These are phyloP conservation scores for Ceratoteleas bidentatus DNA, from an alignment of 1,140 invertebrate species.

Conservation along the genomic window DNA sequence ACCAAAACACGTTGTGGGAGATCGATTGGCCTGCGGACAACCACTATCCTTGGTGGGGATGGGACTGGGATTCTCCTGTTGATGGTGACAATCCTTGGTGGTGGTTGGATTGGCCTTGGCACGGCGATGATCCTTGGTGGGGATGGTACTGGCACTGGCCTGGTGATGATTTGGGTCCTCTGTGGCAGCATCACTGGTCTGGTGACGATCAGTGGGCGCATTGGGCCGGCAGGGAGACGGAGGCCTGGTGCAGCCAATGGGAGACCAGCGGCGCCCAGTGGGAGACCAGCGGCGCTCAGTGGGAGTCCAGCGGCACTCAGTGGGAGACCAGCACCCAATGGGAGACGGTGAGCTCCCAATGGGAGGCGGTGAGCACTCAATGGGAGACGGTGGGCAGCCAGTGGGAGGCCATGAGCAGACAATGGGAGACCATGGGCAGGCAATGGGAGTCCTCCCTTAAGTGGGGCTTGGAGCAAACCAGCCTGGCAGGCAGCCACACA, in stretches of 20 bases:
- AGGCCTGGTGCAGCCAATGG: too few relatives aligned
- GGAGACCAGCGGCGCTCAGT: too few relatives aligned
- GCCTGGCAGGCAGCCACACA: constrained; percentile 24
- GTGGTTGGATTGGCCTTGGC: constrained; percentile 10
- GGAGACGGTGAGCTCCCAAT: too few relatives aligned
- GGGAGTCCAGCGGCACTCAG: too few relatives aligned
- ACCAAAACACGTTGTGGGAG: constrained; percentile 1
- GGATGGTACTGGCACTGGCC: background rate
- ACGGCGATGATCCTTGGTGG: constrained; percentile 10
- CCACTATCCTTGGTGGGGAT: constrained; percentile 23
- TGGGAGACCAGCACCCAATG: too few relatives aligned
- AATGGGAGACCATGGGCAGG: too few relatives aligned
- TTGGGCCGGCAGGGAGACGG: too few relatives aligned
- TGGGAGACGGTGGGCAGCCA: too few relatives aligned
- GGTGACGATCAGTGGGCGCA: constrained; percentile 10
- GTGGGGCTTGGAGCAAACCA: background rate
- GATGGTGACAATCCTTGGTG: constrained; percentile 33
- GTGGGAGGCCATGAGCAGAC: too few relatives aligned
- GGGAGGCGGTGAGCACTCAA: too few relatives aligned
- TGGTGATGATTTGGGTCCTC: constrained; percentile 11
- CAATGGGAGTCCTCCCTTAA: too few relatives aligned
- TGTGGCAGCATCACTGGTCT: constrained; percentile 27
- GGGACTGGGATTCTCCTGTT: constrained; percentile 2
- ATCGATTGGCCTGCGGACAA: constrained; percentile 1
- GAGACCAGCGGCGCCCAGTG: too few relatives aligned